These are phyloP conservation scores for Hermaeophaga mercurialis DNA, from an alignment of 2,888 invertebrate species.

Conservation along the genomic window DNA sequence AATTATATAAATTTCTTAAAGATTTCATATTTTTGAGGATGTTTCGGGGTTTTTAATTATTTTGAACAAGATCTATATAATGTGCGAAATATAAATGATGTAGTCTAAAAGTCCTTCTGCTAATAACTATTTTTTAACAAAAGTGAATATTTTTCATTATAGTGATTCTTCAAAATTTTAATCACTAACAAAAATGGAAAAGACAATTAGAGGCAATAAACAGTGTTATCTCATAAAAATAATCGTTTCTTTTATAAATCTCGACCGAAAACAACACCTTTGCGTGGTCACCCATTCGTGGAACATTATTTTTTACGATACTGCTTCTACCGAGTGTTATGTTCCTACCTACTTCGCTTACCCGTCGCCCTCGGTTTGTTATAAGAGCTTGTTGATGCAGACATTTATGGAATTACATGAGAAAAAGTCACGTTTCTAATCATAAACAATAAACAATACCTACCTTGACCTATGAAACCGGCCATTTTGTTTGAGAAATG, in stretches of 20 bases:
- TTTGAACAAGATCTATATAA: too few species aligned
- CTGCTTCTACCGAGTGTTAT: slow-evolving; percentile 8
- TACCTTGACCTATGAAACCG: neutral
- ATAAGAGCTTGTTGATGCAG: slow-evolving; percentile 11
- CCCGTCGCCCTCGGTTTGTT: neutral
- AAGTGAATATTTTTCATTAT: too few species aligned
- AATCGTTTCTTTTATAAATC: neutral
- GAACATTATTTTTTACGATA: slow-evolving; percentile 9
- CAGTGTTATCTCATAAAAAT: too few species aligned
- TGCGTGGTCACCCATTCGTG: neutral
- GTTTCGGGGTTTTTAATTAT: too few species aligned
- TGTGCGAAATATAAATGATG: too few species aligned
- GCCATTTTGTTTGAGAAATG: neutral
- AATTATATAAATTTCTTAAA: too few species aligned
- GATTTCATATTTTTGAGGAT: too few species aligned
- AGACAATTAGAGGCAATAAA: too few species aligned
- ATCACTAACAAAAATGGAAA: too few species aligned
- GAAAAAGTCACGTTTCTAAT: slow-evolving; percentile 13
- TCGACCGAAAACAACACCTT: neutral
- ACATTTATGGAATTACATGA: neutral
- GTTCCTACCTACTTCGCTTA: neutral
- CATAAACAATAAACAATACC: slow-evolving; percentile 7
- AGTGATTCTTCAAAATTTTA: too few species aligned
- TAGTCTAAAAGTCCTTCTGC: too few species aligned
- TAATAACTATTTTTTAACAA: too few species aligned